Evolutionary conservation across 1,140 invertebrate species (phyloP).

Genomic region (Oscheius sp.): DNA sequence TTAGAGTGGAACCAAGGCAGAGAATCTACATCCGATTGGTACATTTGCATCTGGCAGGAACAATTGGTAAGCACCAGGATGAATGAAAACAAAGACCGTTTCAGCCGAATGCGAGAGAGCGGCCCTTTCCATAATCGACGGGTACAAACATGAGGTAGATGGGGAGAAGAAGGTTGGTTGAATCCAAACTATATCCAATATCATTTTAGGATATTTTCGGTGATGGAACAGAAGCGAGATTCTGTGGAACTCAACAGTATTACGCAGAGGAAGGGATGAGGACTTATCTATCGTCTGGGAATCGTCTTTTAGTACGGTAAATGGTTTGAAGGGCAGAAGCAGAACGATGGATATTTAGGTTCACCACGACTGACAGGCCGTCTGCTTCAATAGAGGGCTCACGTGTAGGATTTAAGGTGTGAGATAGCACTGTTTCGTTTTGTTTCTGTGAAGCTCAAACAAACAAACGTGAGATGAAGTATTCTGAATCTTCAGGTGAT

Average conservation of each 20-base stretch:
- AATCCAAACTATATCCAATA: not conserved
- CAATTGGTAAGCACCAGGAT: slow-evolving; percentile 5
- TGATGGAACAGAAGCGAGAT: slow-evolving; percentile 15
- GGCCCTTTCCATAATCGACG: slow-evolving; percentile 17
- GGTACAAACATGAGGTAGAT: slow-evolving; percentile 22
- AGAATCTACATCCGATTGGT: slow-evolving; percentile 30
- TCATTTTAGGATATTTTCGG: not conserved
- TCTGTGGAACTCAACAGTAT: slow-evolving; percentile 28
- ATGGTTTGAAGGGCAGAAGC: no score
- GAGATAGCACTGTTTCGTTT: not conserved
- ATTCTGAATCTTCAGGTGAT: slow-evolving; percentile 6
- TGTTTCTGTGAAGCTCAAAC: not conserved
- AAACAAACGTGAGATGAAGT: not conserved
- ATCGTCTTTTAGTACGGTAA: slow-evolving; percentile 21
- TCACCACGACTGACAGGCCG: slow-evolving; percentile 14
- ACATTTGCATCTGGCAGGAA: slow-evolving; percentile 18
- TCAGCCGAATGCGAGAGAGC: slow-evolving; percentile 27
- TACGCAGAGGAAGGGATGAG: slow-evolving; percentile 33
- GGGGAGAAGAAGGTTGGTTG: slow-evolving; percentile 6
- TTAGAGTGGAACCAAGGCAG: slow-evolving; percentile 26
- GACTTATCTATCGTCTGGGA: slow-evolving; percentile 23
- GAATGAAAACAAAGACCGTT: not conserved
- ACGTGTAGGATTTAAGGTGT: slow-evolving; percentile 25
- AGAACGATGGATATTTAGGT: not conserved
- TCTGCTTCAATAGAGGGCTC: slow-evolving; percentile 15